Conservation (phyloP, 2,113 vertebrate genomes). For the Dipodomys spectabilis region DNA sequence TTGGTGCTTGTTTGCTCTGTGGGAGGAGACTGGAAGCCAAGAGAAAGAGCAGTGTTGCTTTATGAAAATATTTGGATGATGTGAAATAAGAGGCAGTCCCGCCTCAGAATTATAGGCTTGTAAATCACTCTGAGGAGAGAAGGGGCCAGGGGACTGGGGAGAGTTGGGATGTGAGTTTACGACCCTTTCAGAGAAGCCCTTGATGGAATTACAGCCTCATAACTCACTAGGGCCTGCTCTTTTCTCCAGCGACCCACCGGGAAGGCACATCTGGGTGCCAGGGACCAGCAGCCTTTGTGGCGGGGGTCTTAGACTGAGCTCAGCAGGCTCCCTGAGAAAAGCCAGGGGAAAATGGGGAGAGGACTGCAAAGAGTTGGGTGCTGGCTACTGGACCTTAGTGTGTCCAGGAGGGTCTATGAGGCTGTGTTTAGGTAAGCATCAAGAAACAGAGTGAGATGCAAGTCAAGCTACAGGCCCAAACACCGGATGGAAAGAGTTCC, state of each 20-base stretch:
- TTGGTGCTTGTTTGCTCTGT: conserved; percentile 13
- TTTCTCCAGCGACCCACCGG: background rate
- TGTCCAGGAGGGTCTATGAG: background rate
- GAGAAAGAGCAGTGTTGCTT: conserved; percentile 9
- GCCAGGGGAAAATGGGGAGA: accelerated
- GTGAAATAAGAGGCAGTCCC: conserved; percentile 67
- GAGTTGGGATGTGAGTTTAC: conserved; percentile 74
- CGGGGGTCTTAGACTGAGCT: background rate
- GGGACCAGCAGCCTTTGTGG: background rate
- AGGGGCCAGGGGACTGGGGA: background rate
- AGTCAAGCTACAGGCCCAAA: background rate
- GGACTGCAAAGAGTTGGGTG: background rate
- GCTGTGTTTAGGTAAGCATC: background rate
- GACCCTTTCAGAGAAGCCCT: conserved; percentile 78
- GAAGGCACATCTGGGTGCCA: conserved; percentile 10
- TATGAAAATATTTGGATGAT: conserved; percentile 75
- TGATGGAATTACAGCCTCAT: conserved; percentile 83
- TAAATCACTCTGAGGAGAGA: conserved; percentile 71
- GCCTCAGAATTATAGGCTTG: conserved; percentile 70
- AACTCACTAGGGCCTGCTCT: conserved; percentile 78
- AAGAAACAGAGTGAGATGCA: background rate
- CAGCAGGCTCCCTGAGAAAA: background rate
- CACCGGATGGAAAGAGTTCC: background rate
- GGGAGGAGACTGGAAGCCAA: background rate
- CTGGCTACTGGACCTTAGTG: background rate